Conservation (phyloP, 2,888 invertebrate species). For the Drosophila nr. perissopoda region DNA sequence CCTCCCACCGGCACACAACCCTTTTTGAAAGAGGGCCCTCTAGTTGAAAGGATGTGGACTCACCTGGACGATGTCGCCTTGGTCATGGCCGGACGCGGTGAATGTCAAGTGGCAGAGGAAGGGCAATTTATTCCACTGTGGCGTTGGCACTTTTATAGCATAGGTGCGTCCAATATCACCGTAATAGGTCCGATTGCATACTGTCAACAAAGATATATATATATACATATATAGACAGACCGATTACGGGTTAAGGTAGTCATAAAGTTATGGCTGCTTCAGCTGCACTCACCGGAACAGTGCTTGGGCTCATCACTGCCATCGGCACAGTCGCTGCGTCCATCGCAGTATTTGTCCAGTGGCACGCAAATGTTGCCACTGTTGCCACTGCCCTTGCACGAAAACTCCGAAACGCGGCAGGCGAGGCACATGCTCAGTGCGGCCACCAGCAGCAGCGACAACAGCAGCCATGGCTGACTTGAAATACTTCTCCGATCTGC, state of each 20-base stretch:
- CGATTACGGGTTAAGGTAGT: background rate
- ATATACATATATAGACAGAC: conserved; percentile 7
- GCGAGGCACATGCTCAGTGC: conserved; percentile 83
- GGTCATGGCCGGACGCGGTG: conserved; percentile 94
- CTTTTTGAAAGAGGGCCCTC: background rate
- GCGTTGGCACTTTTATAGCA: conserved; percentile 90
- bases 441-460: conserved; percentile 84
- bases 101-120: conserved; percentile 96
- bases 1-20: background rate
- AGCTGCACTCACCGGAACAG: conserved; percentile 88
- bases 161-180: conserved; percentile 94
- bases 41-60: conserved; percentile 54
- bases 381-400: conserved; percentile 89
- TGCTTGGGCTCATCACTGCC: conserved; percentile 93
- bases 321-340: conserved; percentile 93
- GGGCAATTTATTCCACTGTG: conserved; percentile 91
- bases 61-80: conserved; percentile 95
- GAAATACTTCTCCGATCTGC: conserved; percentile 6
- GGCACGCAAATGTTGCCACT: conserved; percentile 91
- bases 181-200: conserved; percentile 96
- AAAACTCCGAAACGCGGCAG: conserved; percentile 92
- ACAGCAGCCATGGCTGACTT: conserved; percentile 57
- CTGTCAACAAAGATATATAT: conserved; percentile 81
- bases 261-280: background rate
- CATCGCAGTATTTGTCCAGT: conserved; percentile 94